Conservation (phyloP, 2,888 invertebrate species). For the Drosophila hamatofila region DNA sequence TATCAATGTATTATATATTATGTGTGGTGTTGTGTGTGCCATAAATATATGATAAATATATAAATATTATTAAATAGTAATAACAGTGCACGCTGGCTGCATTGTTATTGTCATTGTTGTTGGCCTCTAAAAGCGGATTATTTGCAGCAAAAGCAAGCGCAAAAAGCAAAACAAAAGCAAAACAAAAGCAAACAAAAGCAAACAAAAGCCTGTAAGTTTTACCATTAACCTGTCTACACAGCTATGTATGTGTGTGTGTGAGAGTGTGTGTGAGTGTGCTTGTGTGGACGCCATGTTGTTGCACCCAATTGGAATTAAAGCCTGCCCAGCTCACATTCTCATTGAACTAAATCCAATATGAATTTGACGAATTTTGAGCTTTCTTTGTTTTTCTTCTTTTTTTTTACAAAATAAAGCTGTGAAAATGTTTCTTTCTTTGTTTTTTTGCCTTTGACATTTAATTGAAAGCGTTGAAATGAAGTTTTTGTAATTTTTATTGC, state of each 20-base stretch:
- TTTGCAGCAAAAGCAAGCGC: conserved; percentile 48
- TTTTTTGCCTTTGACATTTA: conserved; percentile 1
- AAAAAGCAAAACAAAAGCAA: conserved; percentile 46
- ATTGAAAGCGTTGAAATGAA: neutral
- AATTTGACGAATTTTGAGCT: neutral
- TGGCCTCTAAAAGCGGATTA: conserved; percentile 73
- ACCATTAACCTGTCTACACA: conserved; percentile 45
- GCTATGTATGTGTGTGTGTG: conserved; percentile 2
- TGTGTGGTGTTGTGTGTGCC: conserved; percentile 29
- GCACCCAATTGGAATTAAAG: conserved; percentile 49
- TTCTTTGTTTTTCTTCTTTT: neutral
- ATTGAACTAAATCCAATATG: conserved; percentile 2
- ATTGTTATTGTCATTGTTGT: conserved; percentile 26
- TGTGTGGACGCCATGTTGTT: conserved; percentile 59
- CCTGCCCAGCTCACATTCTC: conserved; percentile 32
- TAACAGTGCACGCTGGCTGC: conserved; percentile 40
- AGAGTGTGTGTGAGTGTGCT: conserved; percentile 13
- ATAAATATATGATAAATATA: conserved; percentile 43
- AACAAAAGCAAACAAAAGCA: conserved; percentile 39
- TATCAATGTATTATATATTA: conserved; percentile 6
- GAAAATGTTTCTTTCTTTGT: neutral
- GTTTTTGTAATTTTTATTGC: neutral
- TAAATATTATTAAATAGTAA: conserved; percentile 14
- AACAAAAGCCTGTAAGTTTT: conserved; percentile 70
- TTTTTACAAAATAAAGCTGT: neutral